These are phyloP conservation scores for Triplophysa dalaica DNA, from an alignment of 2,113 vertebrate genomes.

Conservation along the genomic window DNA sequence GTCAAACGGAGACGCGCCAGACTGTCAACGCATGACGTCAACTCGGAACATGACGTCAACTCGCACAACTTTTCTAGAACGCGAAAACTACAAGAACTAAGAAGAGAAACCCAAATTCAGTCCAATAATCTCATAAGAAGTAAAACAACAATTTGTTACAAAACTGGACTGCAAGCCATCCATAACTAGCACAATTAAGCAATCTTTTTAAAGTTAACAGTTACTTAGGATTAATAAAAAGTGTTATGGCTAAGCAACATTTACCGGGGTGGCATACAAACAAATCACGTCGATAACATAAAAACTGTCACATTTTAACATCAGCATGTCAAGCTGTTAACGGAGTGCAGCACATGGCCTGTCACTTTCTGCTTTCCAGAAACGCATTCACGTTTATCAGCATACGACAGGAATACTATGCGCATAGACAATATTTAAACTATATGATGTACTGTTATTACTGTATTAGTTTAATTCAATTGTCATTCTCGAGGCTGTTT, in stretches of 20 bases:
- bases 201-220: too few species aligned
- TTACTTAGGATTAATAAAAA: too few species aligned
- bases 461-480: background rate
- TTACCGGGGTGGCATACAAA: background rate
- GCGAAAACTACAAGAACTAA: background rate
- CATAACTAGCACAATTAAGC: too few species aligned
- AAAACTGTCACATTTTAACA: background rate
- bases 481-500: background rate
- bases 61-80: background rate
- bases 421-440: background rate
- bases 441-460: background rate
- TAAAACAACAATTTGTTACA: too few species aligned
- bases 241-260: background rate
- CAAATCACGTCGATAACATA: background rate
- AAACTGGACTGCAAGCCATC: background rate
- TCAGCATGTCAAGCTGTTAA: background rate
- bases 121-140: background rate
- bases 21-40: conserved; percentile 5
- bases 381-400: background rate
- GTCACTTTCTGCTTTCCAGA: background rate
- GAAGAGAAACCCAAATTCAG: background rate
- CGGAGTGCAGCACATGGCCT: background rate
- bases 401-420: background rate
- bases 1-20: background rate
- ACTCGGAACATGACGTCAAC: background rate